Base-by-base conservation (phyloP, 1,140 invertebrate species). In the Agraylea sexmaculata region DNA sequence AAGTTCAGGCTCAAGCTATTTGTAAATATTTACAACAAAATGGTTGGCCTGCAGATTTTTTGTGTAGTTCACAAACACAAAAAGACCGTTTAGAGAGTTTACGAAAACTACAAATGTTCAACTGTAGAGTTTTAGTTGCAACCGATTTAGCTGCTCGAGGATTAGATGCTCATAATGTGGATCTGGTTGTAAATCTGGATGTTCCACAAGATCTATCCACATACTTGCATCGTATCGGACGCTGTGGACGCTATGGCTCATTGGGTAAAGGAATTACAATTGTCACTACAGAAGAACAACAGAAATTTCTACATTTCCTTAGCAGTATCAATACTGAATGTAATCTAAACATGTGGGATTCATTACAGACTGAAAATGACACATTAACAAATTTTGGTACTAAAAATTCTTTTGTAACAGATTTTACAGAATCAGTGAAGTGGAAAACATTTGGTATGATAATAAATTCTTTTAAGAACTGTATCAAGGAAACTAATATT, bases 211-310 rank as follows among this genome's bases (percentile, higher is more conserved):
- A 91, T 55, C 69, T 74, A 50, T 78, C 86, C 38, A 94, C 87
- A 2, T 98, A 97, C 72, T 72, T 98, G 42, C 95, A 98, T 66
- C 73, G 94, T 57, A 91, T 95, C 55, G 94, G 94, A 4, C 73
- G 93, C 52, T 89, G 90, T 36, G 94, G 93, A 1, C 70, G 94
- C 50, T 98, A 80, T 68, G 87, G 87, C 1, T 78, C 82, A 12
- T 69, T 73, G 53, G 86, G 84, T 39, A 70, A 77, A 33, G 74
- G 80, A 16, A 73, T 88, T 17, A 80, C 71, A 46, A 69, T 86
- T 37, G 52, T 78, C 13, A 63, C 71, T 29, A 59, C 73, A 43
- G 61, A 69, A 31, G 79, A 83, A 54, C 37, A 71, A 30, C 45
- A 54, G 10, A 65, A 59, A 35, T 80, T 84, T 43, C 62, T 60